Base-by-base conservation (phyloP, 2,113 vertebrate species). In the Salminus brasiliensis region DNA sequence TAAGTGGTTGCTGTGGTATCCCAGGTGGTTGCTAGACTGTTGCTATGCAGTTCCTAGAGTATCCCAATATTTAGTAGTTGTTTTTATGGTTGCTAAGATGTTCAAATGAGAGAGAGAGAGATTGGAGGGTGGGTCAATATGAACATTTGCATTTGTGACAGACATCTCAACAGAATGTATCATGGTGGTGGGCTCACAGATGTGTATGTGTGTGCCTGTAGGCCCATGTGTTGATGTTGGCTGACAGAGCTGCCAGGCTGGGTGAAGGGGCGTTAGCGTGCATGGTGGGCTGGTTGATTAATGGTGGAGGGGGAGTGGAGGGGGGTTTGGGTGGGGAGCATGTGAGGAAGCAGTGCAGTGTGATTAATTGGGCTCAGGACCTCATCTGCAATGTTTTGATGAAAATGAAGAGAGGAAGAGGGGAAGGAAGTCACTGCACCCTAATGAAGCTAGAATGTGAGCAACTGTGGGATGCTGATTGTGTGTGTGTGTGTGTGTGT, bases 331-430 rank as follows among this genome's bases (percentile, higher is more conserved):
- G 2, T 34, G 29, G 70, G 12, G 23, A 16, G 71, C 12, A 39
- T 29, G 65, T 80, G 80, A 66, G 62, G 84, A 80, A 86, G 82
- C 84, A 83, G 84, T 87, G 76, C 76, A 70, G 76, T 80, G 85
- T 88, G 86, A 92, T 90, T 91, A 91, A 92, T 89, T 91, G 90
- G 88, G 86, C 90, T 90, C 89, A 93, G 80, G 89, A 91, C 91
- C 91, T 90, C 88, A 90, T 92, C 88, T 90, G 84, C 86, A 89
- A 84, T 89, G 88, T 90, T 91, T 88, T 91, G 86, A 92, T 92
- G 89, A 89, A 89, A 91, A 88, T 89, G 82, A 92, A 85, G 84
- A 87, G 84, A 76, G 84, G 81, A 88, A 88, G 85, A 88, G 76
- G 70, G 72, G 80, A 71, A 74, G 72, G 72, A 67, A 72, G 82